Percentiles rank a stretch among this genome's conserved stretches.
Conservation (phyloP, 2,797 vertebrate species). For the Hyperoplus lanceolatus region DNA sequence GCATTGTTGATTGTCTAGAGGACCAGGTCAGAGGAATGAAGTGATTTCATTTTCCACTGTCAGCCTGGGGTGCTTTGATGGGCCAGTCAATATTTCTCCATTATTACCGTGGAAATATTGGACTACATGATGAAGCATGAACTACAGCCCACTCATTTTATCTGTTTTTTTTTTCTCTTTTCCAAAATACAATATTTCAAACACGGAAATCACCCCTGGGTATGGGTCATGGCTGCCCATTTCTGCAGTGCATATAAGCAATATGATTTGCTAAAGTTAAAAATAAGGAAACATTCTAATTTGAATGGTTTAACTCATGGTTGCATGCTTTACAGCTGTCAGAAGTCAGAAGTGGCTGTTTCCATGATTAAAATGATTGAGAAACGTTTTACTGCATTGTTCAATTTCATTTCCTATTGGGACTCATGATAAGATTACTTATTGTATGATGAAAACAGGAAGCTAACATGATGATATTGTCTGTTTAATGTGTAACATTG, state of each 20-base stretch:
- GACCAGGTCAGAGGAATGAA: constrained; percentile 4
- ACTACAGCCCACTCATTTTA: constrained; percentile 1
- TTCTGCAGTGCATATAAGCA: constrained; percentile 2
- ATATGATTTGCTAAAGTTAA: neutral
- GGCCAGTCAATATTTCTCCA: constrained; percentile 56
- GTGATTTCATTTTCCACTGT: constrained; percentile 2
- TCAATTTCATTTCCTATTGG: constrained; percentile 5
- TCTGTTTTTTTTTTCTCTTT: constrained; percentile 7
- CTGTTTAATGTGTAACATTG: neutral
- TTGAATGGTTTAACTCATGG: neutral
- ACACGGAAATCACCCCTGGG: constrained; percentile 31
- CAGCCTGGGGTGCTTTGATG: constrained; percentile 36
- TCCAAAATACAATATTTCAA: constrained; percentile 28
- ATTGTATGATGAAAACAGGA: neutral
- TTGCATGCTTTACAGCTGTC: neutral
- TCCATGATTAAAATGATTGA: neutral
- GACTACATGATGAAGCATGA: constrained; percentile 20
- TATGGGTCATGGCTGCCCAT: neutral
- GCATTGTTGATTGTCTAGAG: neutral
- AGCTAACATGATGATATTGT: neutral
- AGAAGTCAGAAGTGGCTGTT: neutral
- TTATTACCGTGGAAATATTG: constrained; percentile 53
- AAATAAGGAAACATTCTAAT: too few relatives aligned
- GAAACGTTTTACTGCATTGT: neutral
- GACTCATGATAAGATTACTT: neutral